phyloP scores from a whole-genome alignment of 2,113 vertebrate species.

The Zapus hudsonius region DNA sequence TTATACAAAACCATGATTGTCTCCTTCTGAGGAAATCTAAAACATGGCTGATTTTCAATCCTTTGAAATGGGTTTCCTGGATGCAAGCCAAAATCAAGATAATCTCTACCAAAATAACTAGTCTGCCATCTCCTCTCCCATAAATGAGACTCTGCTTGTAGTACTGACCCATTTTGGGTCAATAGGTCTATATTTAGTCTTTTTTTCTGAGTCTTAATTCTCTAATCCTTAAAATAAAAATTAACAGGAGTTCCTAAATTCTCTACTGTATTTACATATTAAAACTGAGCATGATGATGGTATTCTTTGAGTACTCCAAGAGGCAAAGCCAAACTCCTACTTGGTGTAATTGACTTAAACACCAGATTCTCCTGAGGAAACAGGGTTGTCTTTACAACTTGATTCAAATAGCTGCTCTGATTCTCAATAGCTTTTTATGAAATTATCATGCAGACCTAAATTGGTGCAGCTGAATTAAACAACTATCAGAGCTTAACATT shows the following conservation, averaged over 20 bases:
- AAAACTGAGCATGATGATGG: slow-evolving; percentile 29
- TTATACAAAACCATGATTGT: not conserved
- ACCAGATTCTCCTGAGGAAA: slow-evolving; percentile 69
- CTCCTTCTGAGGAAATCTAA: not conserved
- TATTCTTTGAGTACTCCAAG: slow-evolving; percentile 29
- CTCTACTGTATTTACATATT: slow-evolving; percentile 50
- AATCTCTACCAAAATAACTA: not conserved
- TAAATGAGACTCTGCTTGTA: not conserved
- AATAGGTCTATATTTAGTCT: not conserved
- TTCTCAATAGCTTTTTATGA: slow-evolving; percentile 79
- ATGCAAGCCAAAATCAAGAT: not conserved
- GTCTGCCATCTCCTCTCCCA: not conserved
- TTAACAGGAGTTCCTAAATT: slow-evolving; percentile 44
- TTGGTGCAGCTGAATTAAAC: slow-evolving; percentile 76
- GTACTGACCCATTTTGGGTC: not conserved
- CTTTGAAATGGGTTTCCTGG: slow-evolving; percentile 1
- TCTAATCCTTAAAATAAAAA: slow-evolving; percentile 52
- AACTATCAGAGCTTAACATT: slow-evolving; percentile 73
- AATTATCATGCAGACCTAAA: slow-evolving; percentile 74
- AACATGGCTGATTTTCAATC: not conserved
- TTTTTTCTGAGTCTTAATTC: slow-evolving; percentile 2
- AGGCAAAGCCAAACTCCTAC: slow-evolving; percentile 56
- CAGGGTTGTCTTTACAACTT: slow-evolving; percentile 67
- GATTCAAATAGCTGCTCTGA: slow-evolving; percentile 77
- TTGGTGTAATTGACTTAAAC: slow-evolving; percentile 69